These are phyloP conservation scores for Noctilio leporinus DNA, from an alignment of 2,113 vertebrate genomes.

Conservation along the genomic window DNA sequence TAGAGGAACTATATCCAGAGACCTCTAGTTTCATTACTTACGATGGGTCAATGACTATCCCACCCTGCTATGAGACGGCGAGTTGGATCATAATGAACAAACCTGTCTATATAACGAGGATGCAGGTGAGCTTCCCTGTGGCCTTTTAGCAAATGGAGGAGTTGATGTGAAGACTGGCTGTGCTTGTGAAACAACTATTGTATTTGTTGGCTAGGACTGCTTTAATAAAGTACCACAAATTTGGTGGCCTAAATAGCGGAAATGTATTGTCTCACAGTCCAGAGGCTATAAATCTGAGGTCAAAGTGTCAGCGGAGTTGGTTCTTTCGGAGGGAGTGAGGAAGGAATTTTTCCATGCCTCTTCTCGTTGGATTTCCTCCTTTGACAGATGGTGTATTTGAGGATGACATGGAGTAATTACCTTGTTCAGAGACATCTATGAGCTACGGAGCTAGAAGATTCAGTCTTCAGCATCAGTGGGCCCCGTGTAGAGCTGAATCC, in stretches of 20 bases:
- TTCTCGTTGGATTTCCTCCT: not conserved
- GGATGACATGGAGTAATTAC: not conserved
- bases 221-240: not conserved
- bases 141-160: not conserved
- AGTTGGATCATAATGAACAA: conserved; percentile 99
- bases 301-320: not conserved
- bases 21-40: conserved; percentile 98
- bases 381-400: not conserved
- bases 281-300: not conserved
- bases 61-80: conserved; percentile 96
- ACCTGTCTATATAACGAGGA: conserved; percentile 97
- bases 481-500: not conserved
- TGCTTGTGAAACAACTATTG: not conserved
- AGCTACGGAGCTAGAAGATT: not conserved
- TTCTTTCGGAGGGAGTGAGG: not conserved
- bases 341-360: not conserved
- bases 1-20: conserved; percentile 97
- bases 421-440: not conserved
- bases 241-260: not conserved
- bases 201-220: not conserved
- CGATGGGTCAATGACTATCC: conserved; percentile 98
- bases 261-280: not conserved
- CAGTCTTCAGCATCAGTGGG: not conserved
- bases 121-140: conserved; percentile 88
- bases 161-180: not conserved